These are phyloP conservation scores for Dendrocincla tyrannina DNA, from an alignment of 2,797 vertebrate species.

Conservation along the genomic window DNA sequence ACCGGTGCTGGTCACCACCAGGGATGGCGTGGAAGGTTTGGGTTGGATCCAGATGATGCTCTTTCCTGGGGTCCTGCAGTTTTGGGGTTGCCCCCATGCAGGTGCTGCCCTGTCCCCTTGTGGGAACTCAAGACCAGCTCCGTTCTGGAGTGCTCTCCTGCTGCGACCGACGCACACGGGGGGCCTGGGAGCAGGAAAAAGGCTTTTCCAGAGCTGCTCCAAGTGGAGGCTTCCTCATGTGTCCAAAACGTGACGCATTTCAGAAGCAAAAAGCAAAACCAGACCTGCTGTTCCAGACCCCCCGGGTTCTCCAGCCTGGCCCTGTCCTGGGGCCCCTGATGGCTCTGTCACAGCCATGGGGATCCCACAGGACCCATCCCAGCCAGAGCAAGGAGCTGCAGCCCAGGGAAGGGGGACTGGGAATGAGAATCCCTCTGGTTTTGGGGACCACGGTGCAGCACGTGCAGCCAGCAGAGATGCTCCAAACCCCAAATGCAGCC, in stretches of 20 bases:
- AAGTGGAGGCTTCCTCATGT: neutral
- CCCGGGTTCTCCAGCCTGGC: accelerated
- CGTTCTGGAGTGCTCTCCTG: accelerated
- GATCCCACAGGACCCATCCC: neutral
- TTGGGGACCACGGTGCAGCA: accelerated
- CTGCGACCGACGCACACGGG: accelerated
- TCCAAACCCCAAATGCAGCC: accelerated
- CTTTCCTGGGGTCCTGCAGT: accelerated
- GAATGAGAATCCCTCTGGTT: accelerated
- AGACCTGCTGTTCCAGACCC: neutral
- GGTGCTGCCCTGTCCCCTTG: neutral
- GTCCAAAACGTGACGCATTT: neutral
- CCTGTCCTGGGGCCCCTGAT: accelerated
- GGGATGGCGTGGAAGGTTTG: neutral
- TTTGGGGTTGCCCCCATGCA: neutral
- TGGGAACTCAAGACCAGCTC: neutral
- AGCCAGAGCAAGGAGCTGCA: accelerated
- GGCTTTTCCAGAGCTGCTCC: neutral
- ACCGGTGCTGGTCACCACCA: accelerated
- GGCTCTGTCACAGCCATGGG: accelerated
- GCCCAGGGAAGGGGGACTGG: no score
- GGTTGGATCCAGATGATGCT: accelerated
- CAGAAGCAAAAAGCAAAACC: neutral
- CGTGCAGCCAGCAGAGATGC: neutral
- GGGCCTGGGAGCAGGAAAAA: accelerated